Base-by-base conservation (phyloP, 2,797 vertebrate species). In the Linurgus olivaceus region DNA sequence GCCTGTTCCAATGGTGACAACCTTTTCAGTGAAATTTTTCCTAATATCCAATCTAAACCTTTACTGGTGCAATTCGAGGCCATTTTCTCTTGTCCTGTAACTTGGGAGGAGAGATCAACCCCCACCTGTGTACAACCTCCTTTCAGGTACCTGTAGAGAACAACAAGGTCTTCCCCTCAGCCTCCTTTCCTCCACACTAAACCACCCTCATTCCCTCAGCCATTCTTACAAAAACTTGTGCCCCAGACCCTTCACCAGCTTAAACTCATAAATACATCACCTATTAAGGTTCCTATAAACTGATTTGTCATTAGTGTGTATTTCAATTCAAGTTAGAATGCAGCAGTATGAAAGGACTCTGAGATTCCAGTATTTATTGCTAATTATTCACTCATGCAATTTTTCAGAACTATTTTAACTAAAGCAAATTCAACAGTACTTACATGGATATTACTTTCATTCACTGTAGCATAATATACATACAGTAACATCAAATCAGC, bases 351-450 rank as follows among this genome's bases (percentile, higher is more conserved):
- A 73, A 70, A 58, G 26, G 21, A 85, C 18, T 54, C 3, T 0
- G 33, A 29, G 45, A 17, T 67, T 85, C 51, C 35, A n/a, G 21
- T 58, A 80, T 94, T 93, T 93, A 94, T 95, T 95, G 74, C 23
- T 80, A 80, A 42, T 80, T 28, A 28, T 65, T 83, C 2, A 1
- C 13, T 5, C 5, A 15, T 80, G 15, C n/a, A 83, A 20, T 13
- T 26, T 78, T 83, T 51, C 54, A 18, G 14, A 77, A 50, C 44
- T 72, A n/a, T 33, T 73, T 83, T 68, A 85, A 33, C 35, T 20
- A 62, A 33, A 74, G 13, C 44, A 85, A 92, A 55, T 2, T 57
- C 65, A 67, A 84, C 18, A 55, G 51, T 19, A 15, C 26, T 87
- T 89, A 82, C 57, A 74, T n/a, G 33, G 47, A 59, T 17, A 33